Base-by-base conservation (phyloP, 2,888 invertebrate genomes). In the Congeria kusceri region DNA sequence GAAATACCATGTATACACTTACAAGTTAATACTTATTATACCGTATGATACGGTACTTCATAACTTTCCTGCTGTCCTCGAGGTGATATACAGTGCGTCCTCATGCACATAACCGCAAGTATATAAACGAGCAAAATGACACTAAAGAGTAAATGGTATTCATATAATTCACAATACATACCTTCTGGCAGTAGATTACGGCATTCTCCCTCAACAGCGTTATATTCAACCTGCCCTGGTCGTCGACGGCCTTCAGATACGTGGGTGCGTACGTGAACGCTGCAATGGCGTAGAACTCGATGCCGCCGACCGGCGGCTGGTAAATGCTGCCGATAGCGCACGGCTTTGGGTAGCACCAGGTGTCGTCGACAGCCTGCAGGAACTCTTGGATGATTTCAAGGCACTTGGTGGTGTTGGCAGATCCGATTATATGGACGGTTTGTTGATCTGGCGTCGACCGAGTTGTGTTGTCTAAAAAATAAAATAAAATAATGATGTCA, bases 321-420 rank as follows among this genome's bases (percentile, higher is more conserved):
- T 91, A 90, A 9, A 86, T 86, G 15, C 79, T 66, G 23, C 90
- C 89, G 32, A 92, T 90, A 28, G 91, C 90, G 84, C 92, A 92
- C 5, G 92, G 92, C 81, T 92, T 91, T 20, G 89, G 89, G 73
- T 86, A 82, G 75, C 92, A 92, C 67, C 81, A 77, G 53, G 77
- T 72, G 59, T 86, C 86, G 59, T 80, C 73, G 49, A 86, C 85
- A 58, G 83, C 86, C 77, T 77, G 53, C 28, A 89, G 80, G 61
- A 89, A 87, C 58, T 74, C 70, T 57, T 84, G 75, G 20, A 89
- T 77, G 53, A 88, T 81, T 53, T 78, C 78, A 82, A 84, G 83
- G 87, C 89, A 90, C 80, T 83, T 73, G 5, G 56, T 58, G 5
- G 87, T 85, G 63, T 89, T 72, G 20, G 91, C 88, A 25, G 86